Conservation (phyloP, 2,797 vertebrate species). For the Antennarius maculatus region DNA sequence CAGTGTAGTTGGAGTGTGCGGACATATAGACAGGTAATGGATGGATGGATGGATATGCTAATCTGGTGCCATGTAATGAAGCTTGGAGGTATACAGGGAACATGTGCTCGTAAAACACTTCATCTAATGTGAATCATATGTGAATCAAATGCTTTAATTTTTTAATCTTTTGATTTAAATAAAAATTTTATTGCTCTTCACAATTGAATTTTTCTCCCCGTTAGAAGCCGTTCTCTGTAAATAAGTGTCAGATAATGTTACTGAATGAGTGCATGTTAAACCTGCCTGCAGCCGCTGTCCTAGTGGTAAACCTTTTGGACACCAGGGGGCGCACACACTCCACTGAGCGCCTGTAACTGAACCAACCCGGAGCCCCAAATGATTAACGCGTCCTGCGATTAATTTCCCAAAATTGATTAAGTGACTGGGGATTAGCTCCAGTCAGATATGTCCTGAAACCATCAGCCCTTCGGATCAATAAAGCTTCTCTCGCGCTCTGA, state of each 20-base stretch:
- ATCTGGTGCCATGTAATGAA: too few relatives aligned
- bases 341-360: constrained; percentile 8
- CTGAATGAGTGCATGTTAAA: not conserved
- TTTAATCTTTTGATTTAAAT: not conserved
- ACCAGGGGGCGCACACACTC: constrained; percentile 63
- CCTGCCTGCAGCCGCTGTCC: not conserved
- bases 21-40: too few relatives aligned
- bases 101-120: too few relatives aligned
- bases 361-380: constrained; percentile 2
- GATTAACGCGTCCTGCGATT: constrained; percentile 29
- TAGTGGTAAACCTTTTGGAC: constrained; percentile 9
- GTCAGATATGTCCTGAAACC: not conserved
- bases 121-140: too few relatives aligned
- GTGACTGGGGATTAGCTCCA: not conserved
- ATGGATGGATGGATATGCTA: too few relatives aligned
- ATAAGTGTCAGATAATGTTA: not conserved
- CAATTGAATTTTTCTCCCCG: not conserved
- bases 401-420: constrained; percentile 29
- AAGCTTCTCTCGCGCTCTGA: not conserved
- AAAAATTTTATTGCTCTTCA: not conserved
- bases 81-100: too few relatives aligned
- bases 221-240: not conserved
- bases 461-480: not conserved
- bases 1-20: too few relatives aligned
- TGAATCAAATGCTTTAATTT: too few relatives aligned